These are phyloP conservation scores for Anas acuta DNA, from an alignment of 2,797 vertebrate species.

Conservation along the genomic window DNA sequence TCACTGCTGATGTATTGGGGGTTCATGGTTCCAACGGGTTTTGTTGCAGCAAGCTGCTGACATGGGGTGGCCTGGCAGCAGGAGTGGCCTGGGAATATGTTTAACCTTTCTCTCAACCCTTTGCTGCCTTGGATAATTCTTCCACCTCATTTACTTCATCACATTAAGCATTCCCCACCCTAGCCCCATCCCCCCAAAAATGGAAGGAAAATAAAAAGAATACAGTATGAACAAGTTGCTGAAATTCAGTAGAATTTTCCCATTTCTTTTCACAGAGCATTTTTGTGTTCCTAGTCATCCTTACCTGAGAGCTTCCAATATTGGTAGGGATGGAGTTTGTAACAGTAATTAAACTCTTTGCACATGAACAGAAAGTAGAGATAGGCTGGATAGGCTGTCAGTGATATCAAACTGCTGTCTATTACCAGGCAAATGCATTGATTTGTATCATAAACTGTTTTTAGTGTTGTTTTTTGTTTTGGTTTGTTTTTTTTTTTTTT, in stretches of 20 bases:
- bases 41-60: background rate
- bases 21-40: background rate
- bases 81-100: background rate
- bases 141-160: background rate
- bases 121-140: background rate
- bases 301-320: background rate
- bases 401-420: background rate
- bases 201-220: background rate
- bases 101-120: background rate
- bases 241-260: background rate
- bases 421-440: background rate
- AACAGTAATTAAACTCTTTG: slow-evolving; percentile 31
- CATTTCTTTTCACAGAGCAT: background rate
- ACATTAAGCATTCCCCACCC: too few species aligned
- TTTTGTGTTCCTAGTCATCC: background rate
- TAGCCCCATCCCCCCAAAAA: too few species aligned
- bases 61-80: background rate
- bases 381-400: background rate
- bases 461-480: background rate
- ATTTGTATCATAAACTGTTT: background rate
- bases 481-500: background rate
- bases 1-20: accelerated
- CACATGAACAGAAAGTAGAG: background rate
- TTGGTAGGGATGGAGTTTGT: background rate
- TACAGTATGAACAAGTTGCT: background rate